phyloP scores from a whole-genome alignment of 2,113 vertebrate species.

The Anas platyrhynchos region DNA sequence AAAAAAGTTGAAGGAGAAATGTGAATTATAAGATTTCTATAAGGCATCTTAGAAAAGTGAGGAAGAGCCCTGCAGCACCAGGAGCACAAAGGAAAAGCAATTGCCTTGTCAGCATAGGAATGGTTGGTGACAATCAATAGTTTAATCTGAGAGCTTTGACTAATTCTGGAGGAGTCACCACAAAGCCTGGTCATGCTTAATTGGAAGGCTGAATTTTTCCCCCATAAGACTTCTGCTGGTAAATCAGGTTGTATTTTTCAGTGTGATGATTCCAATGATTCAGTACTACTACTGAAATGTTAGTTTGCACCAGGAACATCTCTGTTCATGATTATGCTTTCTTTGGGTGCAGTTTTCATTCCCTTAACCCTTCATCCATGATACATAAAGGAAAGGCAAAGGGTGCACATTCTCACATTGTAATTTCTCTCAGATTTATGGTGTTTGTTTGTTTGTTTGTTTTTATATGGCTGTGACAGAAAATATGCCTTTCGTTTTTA shows the following conservation, averaged over 20 bases:
- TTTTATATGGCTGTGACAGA: not conserved
- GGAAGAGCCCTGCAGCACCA: constrained; percentile 10
- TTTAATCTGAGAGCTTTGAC: not conserved
- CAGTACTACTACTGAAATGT: rapidly evolving
- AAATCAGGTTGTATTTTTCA: not conserved
- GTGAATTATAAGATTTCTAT: not conserved
- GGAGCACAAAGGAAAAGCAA: not conserved
- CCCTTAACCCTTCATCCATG: not conserved
- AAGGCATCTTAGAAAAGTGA: not conserved
- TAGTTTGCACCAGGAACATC: not conserved
- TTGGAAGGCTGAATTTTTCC: not conserved
- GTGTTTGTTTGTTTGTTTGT: too few species aligned
- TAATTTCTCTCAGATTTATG: not conserved
- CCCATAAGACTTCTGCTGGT: not conserved
- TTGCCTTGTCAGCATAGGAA: not conserved
- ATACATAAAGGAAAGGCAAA: not conserved
- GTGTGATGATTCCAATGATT: not conserved
- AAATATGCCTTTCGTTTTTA: not conserved
- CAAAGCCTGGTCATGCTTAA: not conserved
- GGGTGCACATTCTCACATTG: not conserved
- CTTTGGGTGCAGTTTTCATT: not conserved
- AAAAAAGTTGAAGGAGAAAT: not conserved
- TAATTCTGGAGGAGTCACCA: not conserved
- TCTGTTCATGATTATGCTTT: not conserved
- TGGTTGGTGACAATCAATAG: not conserved